These are phyloP conservation scores for Campylomormyrus numenius DNA, from an alignment of 2,113 vertebrate species.

Conservation along the genomic window DNA sequence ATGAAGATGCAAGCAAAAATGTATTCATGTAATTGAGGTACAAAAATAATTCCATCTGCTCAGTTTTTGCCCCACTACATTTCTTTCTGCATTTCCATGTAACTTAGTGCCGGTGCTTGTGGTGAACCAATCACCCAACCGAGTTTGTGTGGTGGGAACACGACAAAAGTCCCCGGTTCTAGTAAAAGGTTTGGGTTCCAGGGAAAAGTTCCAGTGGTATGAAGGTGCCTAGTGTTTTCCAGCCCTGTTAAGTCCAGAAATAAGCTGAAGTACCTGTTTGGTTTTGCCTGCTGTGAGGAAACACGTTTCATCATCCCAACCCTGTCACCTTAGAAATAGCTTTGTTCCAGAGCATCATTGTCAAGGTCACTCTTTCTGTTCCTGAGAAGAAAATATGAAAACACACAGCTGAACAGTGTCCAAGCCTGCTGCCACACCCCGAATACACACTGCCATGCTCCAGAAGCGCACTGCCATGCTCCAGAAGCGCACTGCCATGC, in stretches of 20 bases:
- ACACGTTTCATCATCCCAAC: neutral
- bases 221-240: neutral
- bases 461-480: neutral
- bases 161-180: neutral
- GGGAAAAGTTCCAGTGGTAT: neutral
- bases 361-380: neutral
- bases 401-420: neutral
- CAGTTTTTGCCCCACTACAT: no score
- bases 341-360: neutral
- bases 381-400: neutral
- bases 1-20: neutral
- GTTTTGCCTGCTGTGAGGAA: conserved; percentile 15
- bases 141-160: neutral
- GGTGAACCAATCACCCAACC: neutral
- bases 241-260: neutral
- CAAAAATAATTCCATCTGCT: no score
- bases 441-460: neutral
- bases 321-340: neutral
- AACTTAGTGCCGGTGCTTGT: neutral
- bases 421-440: neutral
- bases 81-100: no score
- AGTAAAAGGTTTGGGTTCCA: neutral
- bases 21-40: neutral
- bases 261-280: neutral
- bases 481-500: no score